Evolutionary conservation across 1,140 invertebrate species (phyloP).

Genomic region (Phenacoccus solenopsis): DNA sequence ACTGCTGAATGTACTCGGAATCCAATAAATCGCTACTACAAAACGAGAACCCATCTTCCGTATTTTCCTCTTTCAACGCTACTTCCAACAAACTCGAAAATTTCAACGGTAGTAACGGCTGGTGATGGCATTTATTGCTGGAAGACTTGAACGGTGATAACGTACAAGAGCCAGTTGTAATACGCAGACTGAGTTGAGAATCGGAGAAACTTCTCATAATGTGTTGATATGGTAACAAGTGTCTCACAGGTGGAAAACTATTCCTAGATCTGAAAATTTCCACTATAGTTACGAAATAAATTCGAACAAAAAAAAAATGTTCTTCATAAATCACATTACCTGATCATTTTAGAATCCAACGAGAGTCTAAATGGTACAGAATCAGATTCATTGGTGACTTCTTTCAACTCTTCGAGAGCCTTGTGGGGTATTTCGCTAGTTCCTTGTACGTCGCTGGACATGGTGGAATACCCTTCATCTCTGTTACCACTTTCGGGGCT

Average conservation of each 20-base stretch:
- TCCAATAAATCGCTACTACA: slow-evolving; percentile 48
- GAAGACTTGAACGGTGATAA: slow-evolving; percentile 32
- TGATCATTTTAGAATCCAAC: background rate
- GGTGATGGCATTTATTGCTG: background rate
- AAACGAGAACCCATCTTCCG: slow-evolving; percentile 36
- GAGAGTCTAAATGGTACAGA: slow-evolving; percentile 6
- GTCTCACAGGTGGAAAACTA: slow-evolving; percentile 50
- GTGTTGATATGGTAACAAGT: slow-evolving; percentile 39
- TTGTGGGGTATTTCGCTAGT: slow-evolving; percentile 41
- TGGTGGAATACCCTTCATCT: slow-evolving; percentile 78
- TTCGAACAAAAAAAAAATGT: background rate
- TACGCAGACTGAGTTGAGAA: slow-evolving; percentile 53
- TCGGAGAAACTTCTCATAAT: slow-evolving; percentile 57
- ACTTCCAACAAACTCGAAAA: slow-evolving; percentile 13
- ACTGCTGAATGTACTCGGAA: slow-evolving; percentile 58
- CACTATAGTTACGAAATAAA: background rate
- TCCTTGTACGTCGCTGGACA: slow-evolving; percentile 73
- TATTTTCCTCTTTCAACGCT: slow-evolving; percentile 25
- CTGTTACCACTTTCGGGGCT: slow-evolving; percentile 59
- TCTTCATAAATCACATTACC: background rate
- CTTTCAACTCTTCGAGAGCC: slow-evolving; percentile 54
- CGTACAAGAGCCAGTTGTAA: slow-evolving; percentile 33
- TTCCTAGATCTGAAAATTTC: slow-evolving; percentile 44
- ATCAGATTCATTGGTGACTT: slow-evolving; percentile 54
- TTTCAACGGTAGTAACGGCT: slow-evolving; percentile 23